Conservation (phyloP, 2,888 invertebrate species). For the Aspidapion aeneum region DNA sequence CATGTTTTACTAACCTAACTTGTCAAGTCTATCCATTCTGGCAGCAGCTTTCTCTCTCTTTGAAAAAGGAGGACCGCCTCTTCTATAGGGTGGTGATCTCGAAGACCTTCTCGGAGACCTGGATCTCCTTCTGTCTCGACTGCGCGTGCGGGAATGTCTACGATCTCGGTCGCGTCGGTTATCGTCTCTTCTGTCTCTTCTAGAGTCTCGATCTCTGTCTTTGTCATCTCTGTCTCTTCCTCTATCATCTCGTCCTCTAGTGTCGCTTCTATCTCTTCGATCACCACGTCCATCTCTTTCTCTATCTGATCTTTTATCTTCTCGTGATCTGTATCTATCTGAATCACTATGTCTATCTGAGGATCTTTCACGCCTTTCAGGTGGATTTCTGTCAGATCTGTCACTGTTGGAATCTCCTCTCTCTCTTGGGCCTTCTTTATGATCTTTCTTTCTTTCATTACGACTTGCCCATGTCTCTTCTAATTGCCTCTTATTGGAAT, state of each 20-base stretch:
- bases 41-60: constrained; percentile 48
- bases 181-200: constrained; percentile 25
- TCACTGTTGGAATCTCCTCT: constrained; percentile 28
- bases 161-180: constrained; percentile 36
- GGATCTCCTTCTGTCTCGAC: constrained; percentile 36
- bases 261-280: constrained; percentile 22
- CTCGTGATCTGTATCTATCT: constrained; percentile 32
- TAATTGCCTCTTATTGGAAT: neutral
- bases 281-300: constrained; percentile 20
- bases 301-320: constrained; percentile 27
- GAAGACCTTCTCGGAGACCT: constrained; percentile 37
- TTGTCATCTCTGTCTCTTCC: constrained; percentile 29
- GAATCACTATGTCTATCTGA: constrained; percentile 40
- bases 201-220: constrained; percentile 7
- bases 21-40: constrained; percentile 50
- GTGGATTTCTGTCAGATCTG: constrained; percentile 23
- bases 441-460: constrained; percentile 19
- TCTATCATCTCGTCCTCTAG: constrained; percentile 40
- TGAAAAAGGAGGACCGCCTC: constrained; percentile 30
- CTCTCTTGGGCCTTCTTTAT: too few species aligned
- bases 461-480: constrained; percentile 16
- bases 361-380: constrained; percentile 12
- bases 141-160: constrained; percentile 34
- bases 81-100: constrained; percentile 30
- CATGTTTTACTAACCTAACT: constrained; percentile 44